Percentiles rank a stretch among this genome's conserved stretches.
Conservation (phyloP, 1,140 invertebrate species). For the Radopholus similis region DNA sequence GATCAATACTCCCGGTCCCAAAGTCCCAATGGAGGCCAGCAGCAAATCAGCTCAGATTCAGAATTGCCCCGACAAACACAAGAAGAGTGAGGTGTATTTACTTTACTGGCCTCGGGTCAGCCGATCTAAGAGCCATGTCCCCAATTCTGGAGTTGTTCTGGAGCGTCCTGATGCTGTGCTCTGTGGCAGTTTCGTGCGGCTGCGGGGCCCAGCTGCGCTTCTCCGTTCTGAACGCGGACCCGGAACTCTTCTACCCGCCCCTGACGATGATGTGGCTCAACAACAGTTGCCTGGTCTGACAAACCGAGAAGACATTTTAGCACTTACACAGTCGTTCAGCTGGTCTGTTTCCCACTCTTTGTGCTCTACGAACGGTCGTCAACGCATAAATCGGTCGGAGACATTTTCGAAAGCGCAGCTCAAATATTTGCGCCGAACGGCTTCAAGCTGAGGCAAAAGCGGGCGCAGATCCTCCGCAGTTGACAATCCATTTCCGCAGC, state of each 20-base stretch:
- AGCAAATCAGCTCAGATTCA: too few relatives aligned
- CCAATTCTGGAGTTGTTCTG: too few relatives aligned
- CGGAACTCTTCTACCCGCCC: background rate
- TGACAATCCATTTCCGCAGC: background rate
- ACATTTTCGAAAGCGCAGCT: background rate
- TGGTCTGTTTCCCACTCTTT: background rate
- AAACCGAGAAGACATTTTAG: too few relatives aligned
- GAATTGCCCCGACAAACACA: too few relatives aligned
- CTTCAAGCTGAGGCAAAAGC: too few relatives aligned
- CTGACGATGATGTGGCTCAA: slow-evolving; percentile 7
- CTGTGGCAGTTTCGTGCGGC: background rate
- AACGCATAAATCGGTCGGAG: background rate
- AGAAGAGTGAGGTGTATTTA: too few relatives aligned
- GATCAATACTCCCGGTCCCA: too few relatives aligned
- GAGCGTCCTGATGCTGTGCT: background rate
- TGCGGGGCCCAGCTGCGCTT: background rate
- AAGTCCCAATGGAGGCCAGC: too few relatives aligned
- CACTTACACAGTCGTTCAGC: background rate
- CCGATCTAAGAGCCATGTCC: too few relatives aligned
- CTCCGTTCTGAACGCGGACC: background rate
- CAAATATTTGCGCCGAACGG: background rate
- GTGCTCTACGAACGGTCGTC: background rate
- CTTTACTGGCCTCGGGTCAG: too few relatives aligned
- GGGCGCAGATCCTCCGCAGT: too few relatives aligned
- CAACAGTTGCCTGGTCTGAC: background rate